phyloP scores from a whole-genome alignment of 2,888 invertebrate genomes.

The Ceraclea dissimilis region DNA sequence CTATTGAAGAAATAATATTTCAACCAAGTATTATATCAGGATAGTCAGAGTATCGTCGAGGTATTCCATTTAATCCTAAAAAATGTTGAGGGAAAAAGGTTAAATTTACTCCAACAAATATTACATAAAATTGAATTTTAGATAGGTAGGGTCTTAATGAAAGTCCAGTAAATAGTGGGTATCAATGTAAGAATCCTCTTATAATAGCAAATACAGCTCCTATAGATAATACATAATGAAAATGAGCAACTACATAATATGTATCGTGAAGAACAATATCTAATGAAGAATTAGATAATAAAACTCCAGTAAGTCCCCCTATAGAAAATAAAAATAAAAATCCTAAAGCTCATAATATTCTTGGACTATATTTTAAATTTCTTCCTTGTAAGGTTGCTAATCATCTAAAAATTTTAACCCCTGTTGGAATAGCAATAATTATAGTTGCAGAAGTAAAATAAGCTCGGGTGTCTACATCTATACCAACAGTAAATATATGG shows the following conservation, averaged over 20 bases:
- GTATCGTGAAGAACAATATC: slow-evolving; percentile 74
- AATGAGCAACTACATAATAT: slow-evolving; percentile 80
- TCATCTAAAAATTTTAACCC: slow-evolving; percentile 79
- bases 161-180: slow-evolving; percentile 58
- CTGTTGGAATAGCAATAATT: slow-evolving; percentile 81
- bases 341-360: slow-evolving; percentile 60
- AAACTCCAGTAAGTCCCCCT: slow-evolving; percentile 62
- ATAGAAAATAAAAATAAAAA: slow-evolving; percentile 73
- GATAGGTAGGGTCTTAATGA: slow-evolving; percentile 49
- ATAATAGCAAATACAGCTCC: slow-evolving; percentile 75
- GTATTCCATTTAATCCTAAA: slow-evolving; percentile 61
- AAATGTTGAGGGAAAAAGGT: slow-evolving; percentile 79
- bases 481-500: slow-evolving; percentile 78
- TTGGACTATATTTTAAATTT: slow-evolving; percentile 51
- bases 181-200: slow-evolving; percentile 65
- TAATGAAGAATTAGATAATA: slow-evolving; percentile 67
- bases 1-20: slow-evolving; percentile 62
- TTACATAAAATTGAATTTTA: slow-evolving; percentile 62
- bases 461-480: slow-evolving; percentile 77
- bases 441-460: slow-evolving; percentile 80
- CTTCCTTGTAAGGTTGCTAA: slow-evolving; percentile 61
- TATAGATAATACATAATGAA: slow-evolving; percentile 74
- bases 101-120: slow-evolving; percentile 71
- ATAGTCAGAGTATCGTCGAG: slow-evolving; percentile 69
- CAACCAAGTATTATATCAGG: slow-evolving; percentile 58